Evolutionary conservation across 2,888 invertebrate genomes (phyloP).

Genomic region (Molorchus minor): DNA sequence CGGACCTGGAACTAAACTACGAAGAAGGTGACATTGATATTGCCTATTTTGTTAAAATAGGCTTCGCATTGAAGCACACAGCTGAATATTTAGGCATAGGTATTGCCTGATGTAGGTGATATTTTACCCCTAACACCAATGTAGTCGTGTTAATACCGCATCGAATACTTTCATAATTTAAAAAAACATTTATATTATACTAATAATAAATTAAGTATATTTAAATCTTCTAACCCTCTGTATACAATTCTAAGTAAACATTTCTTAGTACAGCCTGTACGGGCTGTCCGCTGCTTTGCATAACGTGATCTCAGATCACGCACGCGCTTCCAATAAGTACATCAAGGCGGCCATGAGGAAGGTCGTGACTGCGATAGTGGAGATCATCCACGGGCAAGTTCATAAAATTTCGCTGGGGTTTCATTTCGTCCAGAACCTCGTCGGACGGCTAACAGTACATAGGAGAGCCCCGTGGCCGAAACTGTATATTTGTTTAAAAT

Average conservation of each 20-base stretch:
- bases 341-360: slow-evolving; percentile 50
- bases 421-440: slow-evolving; percentile 1
- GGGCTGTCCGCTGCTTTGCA: slow-evolving; percentile 23
- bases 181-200: too few species aligned
- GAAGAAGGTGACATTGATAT: too few species aligned
- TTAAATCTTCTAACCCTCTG: too few species aligned
- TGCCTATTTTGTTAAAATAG: too few species aligned
- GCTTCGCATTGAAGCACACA: too few species aligned
- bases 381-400: slow-evolving; percentile 43
- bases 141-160: too few species aligned
- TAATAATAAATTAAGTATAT: too few species aligned
- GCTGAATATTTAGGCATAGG: too few species aligned
- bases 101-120: too few species aligned
- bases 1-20: too few species aligned
- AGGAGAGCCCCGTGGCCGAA: slow-evolving; percentile 8
- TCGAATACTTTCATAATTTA: too few species aligned
- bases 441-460: slow-evolving; percentile 9
- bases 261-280: background rate
- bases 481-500: slow-evolving; percentile 8
- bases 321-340: slow-evolving; percentile 46
- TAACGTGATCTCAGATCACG: slow-evolving; percentile 49
- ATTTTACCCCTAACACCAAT: too few species aligned
- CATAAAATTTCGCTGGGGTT: slow-evolving; percentile 32
- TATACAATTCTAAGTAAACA: background rate
- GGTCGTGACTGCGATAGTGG: slow-evolving; percentile 53